A percentile compares a stretch with the other conserved stretches of the same genome.
These are phyloP conservation scores for Scaptomyza montana DNA, from an alignment of 1,140 invertebrate species.

Conservation along the genomic window DNA sequence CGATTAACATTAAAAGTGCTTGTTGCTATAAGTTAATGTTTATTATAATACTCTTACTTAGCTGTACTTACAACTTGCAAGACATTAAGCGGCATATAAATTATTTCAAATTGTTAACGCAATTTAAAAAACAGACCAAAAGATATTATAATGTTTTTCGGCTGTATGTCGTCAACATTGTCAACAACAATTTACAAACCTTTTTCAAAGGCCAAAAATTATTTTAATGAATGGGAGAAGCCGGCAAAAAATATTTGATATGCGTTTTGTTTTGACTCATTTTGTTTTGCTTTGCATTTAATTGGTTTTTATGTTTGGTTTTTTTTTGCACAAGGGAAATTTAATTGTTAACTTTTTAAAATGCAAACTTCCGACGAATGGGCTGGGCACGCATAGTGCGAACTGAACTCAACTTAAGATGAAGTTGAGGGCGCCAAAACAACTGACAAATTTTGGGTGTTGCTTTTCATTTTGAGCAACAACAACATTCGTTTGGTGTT, in stretches of 20 bases:
- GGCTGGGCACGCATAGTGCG: background rate
- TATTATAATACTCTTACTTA: background rate
- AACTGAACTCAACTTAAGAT: background rate
- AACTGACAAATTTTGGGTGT: constrained; percentile 39
- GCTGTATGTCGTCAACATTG: constrained; percentile 23
- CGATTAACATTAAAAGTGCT: background rate
- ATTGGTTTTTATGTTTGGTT: constrained; percentile 1
- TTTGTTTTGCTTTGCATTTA: constrained; percentile 2
- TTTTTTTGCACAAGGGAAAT: too few species aligned
- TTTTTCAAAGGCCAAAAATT: constrained; percentile 28
- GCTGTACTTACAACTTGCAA: constrained; percentile 4
- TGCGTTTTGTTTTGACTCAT: constrained; percentile 42
- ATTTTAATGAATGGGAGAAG: constrained; percentile 42
- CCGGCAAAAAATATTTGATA: constrained; percentile 19
- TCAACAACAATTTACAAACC: constrained; percentile 22
- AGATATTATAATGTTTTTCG: constrained; percentile 1
- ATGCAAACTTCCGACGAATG: constrained; percentile 61
- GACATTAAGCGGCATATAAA: constrained; percentile 38
- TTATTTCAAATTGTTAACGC: constrained; percentile 53
- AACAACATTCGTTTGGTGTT: constrained; percentile 16
- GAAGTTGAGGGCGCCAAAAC: background rate
- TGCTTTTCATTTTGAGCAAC: too few species aligned
- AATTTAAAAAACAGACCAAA: constrained; percentile 22
- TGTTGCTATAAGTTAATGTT: constrained; percentile 15
- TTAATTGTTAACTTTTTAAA: constrained; percentile 26